Conservation (phyloP, 2,113 vertebrate species). For the Vulpes vulpes region DNA sequence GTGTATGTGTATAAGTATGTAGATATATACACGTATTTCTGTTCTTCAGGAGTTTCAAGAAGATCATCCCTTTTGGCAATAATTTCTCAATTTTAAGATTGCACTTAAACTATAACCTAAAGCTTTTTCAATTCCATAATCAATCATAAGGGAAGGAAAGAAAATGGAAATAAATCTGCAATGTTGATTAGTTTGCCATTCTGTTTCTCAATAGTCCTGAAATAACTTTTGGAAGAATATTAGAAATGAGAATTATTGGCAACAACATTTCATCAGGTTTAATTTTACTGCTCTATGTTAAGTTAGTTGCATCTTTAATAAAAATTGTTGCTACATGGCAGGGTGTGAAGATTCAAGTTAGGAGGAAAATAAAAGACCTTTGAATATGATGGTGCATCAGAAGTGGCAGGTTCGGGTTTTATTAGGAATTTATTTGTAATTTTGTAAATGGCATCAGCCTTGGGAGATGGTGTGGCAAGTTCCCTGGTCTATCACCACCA, state of each 20-base stretch:
- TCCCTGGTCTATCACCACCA: slow-evolving; percentile 60
- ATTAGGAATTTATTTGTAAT: slow-evolving; percentile 79
- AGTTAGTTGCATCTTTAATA: slow-evolving; percentile 51
- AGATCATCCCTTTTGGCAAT: slow-evolving; percentile 77
- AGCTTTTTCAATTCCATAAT: slow-evolving; percentile 73
- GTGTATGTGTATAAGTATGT: background rate
- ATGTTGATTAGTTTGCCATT: slow-evolving; percentile 61
- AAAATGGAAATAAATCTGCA: slow-evolving; percentile 72
- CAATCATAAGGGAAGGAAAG: slow-evolving; percentile 63
- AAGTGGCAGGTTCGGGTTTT: slow-evolving; percentile 68
- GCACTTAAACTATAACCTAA: slow-evolving; percentile 56
- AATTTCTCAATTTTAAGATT: slow-evolving; percentile 79
- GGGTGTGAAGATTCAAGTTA: slow-evolving; percentile 64
- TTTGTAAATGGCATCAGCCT: slow-evolving; percentile 72
- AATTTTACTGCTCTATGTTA: slow-evolving; percentile 53
- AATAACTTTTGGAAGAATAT: slow-evolving; percentile 75
- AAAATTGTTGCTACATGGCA: slow-evolving; percentile 37
- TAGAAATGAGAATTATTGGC: slow-evolving; percentile 66
- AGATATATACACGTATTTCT: background rate
- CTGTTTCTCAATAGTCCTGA: slow-evolving; percentile 46
- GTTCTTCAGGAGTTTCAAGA: slow-evolving; percentile 75
- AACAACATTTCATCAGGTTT: slow-evolving; percentile 56
- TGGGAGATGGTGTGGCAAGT: slow-evolving; percentile 45
- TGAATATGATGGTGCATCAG: background rate
- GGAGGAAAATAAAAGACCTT: slow-evolving; percentile 75